Conservation (phyloP, 2,888 invertebrate species). For the Drosophila mayaguana region DNA sequence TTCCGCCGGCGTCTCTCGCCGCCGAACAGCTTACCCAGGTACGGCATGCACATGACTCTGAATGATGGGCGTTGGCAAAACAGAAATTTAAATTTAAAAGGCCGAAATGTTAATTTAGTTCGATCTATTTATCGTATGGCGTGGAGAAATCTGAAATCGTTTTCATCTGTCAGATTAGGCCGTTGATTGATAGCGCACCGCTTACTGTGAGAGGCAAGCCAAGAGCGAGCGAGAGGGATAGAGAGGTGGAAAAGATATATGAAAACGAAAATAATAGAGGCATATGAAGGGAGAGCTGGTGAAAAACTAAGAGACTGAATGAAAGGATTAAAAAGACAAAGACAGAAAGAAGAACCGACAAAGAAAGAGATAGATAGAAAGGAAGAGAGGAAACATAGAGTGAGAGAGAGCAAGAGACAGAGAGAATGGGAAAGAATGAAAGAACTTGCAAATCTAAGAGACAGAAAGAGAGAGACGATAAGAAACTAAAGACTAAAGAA, state of each 20-base stretch:
- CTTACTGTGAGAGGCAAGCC: not conserved
- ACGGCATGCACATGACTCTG: constrained; percentile 59
- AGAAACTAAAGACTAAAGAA: no score
- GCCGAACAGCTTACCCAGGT: constrained; percentile 51
- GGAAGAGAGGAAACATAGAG: no score
- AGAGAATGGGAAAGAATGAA: not conserved
- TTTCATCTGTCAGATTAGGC: not conserved
- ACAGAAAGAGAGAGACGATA: no score
- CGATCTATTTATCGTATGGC: not conserved
- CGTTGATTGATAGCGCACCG: not conserved
- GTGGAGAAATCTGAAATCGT: not conserved
- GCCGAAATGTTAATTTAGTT: constrained; percentile 12
- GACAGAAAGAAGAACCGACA: no score
- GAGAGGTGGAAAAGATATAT: no score
- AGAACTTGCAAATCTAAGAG: no score
- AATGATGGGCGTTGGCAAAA: constrained; percentile 9
- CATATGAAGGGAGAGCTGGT: no score
- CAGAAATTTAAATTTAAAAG: constrained; percentile 20
- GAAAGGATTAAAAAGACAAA: no score
- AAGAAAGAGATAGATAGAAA: no score
- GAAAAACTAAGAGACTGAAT: no score
- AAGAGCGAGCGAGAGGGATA: not conserved
- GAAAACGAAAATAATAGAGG: no score
- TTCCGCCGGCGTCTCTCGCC: constrained; percentile 24
- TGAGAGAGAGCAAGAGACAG: no score